Percentiles rank a stretch among this genome's conserved stretches.
These are phyloP conservation scores for Leptothorax acervorum DNA, from an alignment of 2,888 invertebrate genomes.

Conservation along the genomic window DNA sequence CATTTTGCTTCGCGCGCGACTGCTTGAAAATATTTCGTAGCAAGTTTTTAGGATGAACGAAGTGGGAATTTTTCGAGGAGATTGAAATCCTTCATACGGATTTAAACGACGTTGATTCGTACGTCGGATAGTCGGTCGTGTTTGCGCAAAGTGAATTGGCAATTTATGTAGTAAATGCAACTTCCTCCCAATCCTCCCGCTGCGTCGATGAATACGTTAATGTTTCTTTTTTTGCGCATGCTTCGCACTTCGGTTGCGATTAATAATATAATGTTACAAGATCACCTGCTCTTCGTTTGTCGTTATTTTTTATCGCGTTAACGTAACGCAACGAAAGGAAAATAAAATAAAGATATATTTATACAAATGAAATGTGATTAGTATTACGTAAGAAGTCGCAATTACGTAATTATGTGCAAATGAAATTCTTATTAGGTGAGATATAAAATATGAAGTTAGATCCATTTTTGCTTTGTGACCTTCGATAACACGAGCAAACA, in stretches of 20 bases:
- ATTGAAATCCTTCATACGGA: background rate
- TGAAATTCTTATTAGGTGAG: conserved; percentile 9
- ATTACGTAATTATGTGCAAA: background rate
- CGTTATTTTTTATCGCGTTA: background rate
- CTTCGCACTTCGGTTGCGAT: background rate
- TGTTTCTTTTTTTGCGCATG: background rate
- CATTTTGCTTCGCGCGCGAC: background rate
- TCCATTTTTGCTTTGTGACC: conserved; percentile 30
- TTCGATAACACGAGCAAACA: conserved; percentile 39
- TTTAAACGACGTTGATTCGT: conserved; percentile 24
- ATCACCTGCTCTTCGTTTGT: background rate
- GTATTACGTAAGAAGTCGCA: background rate
- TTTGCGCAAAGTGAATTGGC: conserved; percentile 45
- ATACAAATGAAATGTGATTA: background rate
- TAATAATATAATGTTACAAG: background rate
- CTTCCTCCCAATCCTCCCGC: background rate
- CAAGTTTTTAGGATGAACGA: background rate
- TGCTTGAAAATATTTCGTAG: background rate
- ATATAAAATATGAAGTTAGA: conserved; percentile 4
- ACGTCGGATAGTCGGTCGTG: background rate
- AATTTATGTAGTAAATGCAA: conserved; percentile 39
- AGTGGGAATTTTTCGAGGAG: conserved; percentile 21
- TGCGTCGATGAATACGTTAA: conserved; percentile 16
- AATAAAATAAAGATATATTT: background rate
- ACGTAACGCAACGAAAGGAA: background rate